A percentile compares a stretch with the other conserved stretches of the same genome.
Conservation (phyloP, 1,140 invertebrate species). For the Aphidius gifuensis region DNA sequence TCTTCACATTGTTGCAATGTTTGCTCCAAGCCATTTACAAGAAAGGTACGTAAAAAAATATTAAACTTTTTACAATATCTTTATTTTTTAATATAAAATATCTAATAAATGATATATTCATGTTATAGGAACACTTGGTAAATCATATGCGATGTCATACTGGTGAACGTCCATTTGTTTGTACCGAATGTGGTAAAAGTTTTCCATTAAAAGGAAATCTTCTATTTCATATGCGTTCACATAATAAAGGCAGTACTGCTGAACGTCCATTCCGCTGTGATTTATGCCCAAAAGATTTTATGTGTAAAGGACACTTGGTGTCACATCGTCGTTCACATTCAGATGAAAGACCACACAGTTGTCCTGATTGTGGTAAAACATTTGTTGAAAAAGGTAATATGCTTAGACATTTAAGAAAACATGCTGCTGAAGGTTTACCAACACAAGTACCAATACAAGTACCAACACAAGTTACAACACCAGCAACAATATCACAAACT, state of each 20-base stretch:
- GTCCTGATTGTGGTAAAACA: slow-evolving; percentile 70
- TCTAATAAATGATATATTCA: background rate
- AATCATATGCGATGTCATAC: slow-evolving; percentile 84
- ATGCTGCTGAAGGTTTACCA: slow-evolving; percentile 51
- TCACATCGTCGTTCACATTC: slow-evolving; percentile 87
- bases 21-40: slow-evolving; percentile 82
- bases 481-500: slow-evolving; percentile 45
- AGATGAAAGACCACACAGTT: slow-evolving; percentile 77
- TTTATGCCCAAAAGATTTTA: slow-evolving; percentile 94
- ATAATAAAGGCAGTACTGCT: slow-evolving; percentile 79
- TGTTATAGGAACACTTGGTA: slow-evolving; percentile 63
- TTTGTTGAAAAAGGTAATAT: slow-evolving; percentile 77
- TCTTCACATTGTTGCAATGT: slow-evolving; percentile 80
- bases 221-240: slow-evolving; percentile 92
- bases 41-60: slow-evolving; percentile 59
- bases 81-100: background rate
- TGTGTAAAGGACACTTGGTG: slow-evolving; percentile 91
- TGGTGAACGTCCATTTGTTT: slow-evolving; percentile 78
- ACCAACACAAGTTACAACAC: slow-evolving; percentile 43
- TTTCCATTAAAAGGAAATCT: slow-evolving; percentile 87
- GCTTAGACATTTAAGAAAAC: slow-evolving; percentile 61
- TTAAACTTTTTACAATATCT: background rate
- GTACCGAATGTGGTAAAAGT: slow-evolving; percentile 79
- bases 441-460: slow-evolving; percentile 49
- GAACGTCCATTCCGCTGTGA: slow-evolving; percentile 93